Conservation (phyloP, 2,113 vertebrate species). For the Gracilinanus agilis region DNA sequence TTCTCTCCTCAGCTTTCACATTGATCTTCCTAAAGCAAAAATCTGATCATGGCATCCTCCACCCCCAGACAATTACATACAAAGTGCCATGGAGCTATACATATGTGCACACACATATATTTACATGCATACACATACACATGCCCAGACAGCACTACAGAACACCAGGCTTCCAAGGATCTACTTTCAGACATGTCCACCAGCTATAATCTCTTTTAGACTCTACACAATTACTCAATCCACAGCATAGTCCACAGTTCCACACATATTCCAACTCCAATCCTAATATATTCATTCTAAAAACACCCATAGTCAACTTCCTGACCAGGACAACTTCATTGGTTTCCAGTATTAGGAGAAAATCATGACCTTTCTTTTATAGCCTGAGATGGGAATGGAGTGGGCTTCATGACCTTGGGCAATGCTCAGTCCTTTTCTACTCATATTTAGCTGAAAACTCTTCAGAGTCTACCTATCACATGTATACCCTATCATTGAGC, state of each 20-base stretch:
- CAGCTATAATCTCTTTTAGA: background rate
- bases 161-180: background rate
- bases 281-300: background rate
- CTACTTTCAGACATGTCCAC: background rate
- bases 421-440: background rate
- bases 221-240: background rate
- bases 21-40: background rate
- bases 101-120: background rate
- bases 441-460: background rate
- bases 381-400: background rate
- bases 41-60: background rate
- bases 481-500: background rate
- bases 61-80: background rate
- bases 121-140: background rate
- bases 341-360: background rate
- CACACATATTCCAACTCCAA: background rate
- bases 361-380: background rate
- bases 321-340: background rate
- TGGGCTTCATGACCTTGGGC: background rate
- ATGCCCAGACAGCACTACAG: background rate
- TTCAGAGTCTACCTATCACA: background rate
- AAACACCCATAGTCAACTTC: background rate
- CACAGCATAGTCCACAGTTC: background rate
- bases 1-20: background rate
- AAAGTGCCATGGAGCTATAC: background rate